Percentiles rank a stretch among this genome's conserved stretches.
Evolutionary conservation across 2,113 vertebrate genomes (phyloP).

Genomic region (Pseudopodoces humilis): DNA sequence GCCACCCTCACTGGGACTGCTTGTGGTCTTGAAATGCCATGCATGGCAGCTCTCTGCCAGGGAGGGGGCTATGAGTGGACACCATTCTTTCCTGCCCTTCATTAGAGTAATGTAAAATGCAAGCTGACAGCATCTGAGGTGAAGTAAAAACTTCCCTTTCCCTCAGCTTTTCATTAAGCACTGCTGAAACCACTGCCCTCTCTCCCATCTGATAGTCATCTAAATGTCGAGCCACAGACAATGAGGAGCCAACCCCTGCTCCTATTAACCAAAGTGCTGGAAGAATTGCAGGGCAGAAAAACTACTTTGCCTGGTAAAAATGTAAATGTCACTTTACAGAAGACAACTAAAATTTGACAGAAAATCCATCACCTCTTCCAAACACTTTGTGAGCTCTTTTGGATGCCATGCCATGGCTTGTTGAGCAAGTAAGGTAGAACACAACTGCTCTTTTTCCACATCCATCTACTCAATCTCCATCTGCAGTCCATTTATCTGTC

Average conservation of each 20-base stretch:
- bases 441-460: neutral
- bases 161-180: slow-evolving; percentile 13
- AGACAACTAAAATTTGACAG: neutral
- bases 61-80: neutral
- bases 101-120: neutral
- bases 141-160: neutral
- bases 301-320: slow-evolving; percentile 14
- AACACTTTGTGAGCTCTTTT: neutral
- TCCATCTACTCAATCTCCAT: neutral
- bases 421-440: neutral
- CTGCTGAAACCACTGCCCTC: neutral
- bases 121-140: neutral
- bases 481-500: neutral
- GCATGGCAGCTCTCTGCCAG: neutral
- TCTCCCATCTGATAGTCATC: neutral
- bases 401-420: neutral
- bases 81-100: neutral
- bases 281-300: neutral
- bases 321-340: neutral
- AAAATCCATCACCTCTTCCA: neutral
- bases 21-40: neutral
- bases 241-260: slow-evolving; percentile 1
- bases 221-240: slow-evolving; percentile 20
- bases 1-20: neutral
- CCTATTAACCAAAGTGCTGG: slow-evolving; percentile 21